Base-by-base conservation (phyloP, 2,888 invertebrate species). In the Nemotelus pantherinus region DNA sequence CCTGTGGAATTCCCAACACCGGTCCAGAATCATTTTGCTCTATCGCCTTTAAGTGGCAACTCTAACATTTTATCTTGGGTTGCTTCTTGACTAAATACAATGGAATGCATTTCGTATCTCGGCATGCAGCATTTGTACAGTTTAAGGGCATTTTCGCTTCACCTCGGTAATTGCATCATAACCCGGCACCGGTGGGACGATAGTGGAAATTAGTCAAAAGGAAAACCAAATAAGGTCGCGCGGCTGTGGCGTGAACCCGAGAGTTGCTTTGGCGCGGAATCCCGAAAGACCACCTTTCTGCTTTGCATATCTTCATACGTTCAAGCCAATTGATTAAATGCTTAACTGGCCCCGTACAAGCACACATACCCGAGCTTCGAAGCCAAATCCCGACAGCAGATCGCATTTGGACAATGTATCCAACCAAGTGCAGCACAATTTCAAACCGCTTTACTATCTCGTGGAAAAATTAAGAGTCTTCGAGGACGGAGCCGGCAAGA, bases 281-380 rank as follows among this genome's bases (percentile, higher is more conserved):
- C 44, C 72, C 58, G 48, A 47, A 63, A 47, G 74, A 74, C 74
- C 74, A 60, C 74, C 63, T 74, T 74, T 41, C 60, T 41, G 48
- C 60, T 72, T 72, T 60, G 74, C 74, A 60, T 74, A 74, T 74
- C 74, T 60, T 41, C 63, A 48, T 63, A 74, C 74, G 47, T 57
- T 74, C 74, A 43, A 48, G 60, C 74, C 74, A 74, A 74, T 74
- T 74, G 74, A 74, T 74, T 74, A 74, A 50, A 74, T 74, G 60
- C 60, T 60, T 60, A 74, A 74, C 72, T 72, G 25, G 25, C 25
- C 45, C 72, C 45, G 60, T 45, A 47, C 60, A 68, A 10, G 44
- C 44, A 57, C 6, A 48, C 45, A 45, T 72, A 44, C n/a, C 10
- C 71, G 57, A 58, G 25, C 25, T 25, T 25, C 25, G 25, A 25